These are phyloP conservation scores for Onthophagus taurus DNA, from an alignment of 1,140 invertebrate species.

Conservation along the genomic window DNA sequence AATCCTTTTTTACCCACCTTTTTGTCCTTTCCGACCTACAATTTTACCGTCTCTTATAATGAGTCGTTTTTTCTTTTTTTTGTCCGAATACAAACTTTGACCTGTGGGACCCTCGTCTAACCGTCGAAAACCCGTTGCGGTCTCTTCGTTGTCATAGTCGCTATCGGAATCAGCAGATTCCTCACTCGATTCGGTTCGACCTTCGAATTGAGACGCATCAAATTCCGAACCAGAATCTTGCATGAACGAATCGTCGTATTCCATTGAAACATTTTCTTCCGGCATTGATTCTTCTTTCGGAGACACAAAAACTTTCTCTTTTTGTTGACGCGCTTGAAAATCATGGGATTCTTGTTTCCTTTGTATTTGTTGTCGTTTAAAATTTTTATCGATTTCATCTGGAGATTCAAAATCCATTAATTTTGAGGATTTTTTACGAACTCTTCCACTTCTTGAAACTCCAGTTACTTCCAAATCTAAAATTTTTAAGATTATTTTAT, in stretches of 20 bases:
- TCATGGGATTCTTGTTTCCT: conserved; percentile 35
- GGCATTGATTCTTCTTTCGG: conserved; percentile 12
- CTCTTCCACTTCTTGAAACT: conserved; percentile 76
- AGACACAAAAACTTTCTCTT: conserved; percentile 13
- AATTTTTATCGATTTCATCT: conserved; percentile 57
- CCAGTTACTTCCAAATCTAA: conserved; percentile 72
- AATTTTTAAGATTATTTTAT: conserved; percentile 1
- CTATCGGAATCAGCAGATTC: conserved; percentile 37
- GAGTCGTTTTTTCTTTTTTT: conserved; percentile 70
- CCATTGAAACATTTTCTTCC: conserved; percentile 18
- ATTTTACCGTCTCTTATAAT: conserved; percentile 65
- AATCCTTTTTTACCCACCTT: too few relatives aligned
- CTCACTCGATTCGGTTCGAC: conserved; percentile 31
- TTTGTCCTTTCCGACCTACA: conserved; percentile 43
- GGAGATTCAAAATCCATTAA: conserved; percentile 86
- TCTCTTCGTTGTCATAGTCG: conserved; percentile 40
- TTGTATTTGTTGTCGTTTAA: conserved; percentile 35
- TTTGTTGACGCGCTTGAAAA: conserved; percentile 35
- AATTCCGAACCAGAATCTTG: conserved; percentile 34
- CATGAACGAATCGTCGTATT: conserved; percentile 45
- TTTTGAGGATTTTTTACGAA: conserved; percentile 90
- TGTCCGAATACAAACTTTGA: conserved; percentile 65
- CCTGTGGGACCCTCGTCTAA: conserved; percentile 44
- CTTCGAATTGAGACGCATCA: conserved; percentile 35
- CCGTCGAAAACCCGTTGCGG: conserved; percentile 41